Evolutionary conservation across 2,113 vertebrate genomes (phyloP), one percentile per base, ranked within the genome.

Genomic region (Psittacus erithacus): DNA sequence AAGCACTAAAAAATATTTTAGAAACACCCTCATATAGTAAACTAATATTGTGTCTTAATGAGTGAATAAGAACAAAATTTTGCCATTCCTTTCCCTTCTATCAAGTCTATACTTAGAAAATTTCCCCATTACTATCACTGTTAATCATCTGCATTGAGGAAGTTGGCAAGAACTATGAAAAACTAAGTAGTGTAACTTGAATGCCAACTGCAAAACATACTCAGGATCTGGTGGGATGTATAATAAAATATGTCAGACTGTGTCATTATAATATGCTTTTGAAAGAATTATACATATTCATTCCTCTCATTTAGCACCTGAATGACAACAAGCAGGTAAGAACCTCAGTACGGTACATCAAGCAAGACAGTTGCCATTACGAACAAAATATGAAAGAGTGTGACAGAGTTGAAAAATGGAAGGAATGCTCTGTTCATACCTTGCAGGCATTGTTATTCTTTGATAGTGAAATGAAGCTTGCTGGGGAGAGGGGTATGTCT

Each of bases 241-340:
- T 97, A 95, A 97, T 97, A 95, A 98, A 98, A 96, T 96, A 98
- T 95, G 90, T 96, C 97, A 97, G 88, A 90, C 87, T 95, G 91
- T 97, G 96, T 97, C 97, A 97, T 97, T 97, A 93, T 95, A 95
- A 97, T 96, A 83, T 82, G 96, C 79, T 97, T 96, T 96, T 95
- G 92, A 93, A 94, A 93, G 96, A 95, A 97, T 97, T 98, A 97
- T 97, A 95, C 97, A 97, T 97, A 98, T 98, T 97, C 95, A 97
- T 98, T 96, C 82, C 93, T 89, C 91, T 98, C 90, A n/a, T 97
- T 98, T 98, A 98, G 96, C 96, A 96, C 82, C 93, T 94, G 96
- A 97, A 97, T 98, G 96, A 96, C 97, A 98, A 97, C 73, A 97
- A 97, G 95, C 96, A 97, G 96, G 96, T 96, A 94, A 97, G 95